Conservation (phyloP, 2,797 vertebrate genomes). For the Pempheris klunzingeri region DNA sequence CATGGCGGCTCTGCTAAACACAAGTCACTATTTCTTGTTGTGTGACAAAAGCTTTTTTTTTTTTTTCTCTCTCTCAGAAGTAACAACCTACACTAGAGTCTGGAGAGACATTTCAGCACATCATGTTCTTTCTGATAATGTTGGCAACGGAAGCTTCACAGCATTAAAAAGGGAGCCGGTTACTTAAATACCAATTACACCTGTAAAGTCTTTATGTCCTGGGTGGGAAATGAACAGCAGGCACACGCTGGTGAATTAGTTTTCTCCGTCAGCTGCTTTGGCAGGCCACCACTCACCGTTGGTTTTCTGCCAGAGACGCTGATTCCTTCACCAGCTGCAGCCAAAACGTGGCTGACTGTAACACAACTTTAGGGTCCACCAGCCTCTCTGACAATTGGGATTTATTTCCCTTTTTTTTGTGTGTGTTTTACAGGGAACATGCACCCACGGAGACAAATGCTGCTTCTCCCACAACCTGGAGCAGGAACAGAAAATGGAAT, state of each 20-base stretch:
- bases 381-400: too few species aligned
- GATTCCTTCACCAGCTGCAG: neutral
- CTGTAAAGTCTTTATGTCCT: neutral
- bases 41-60: neutral
- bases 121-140: neutral
- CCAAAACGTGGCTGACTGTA: neutral
- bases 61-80: too few species aligned
- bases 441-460: constrained; percentile 85
- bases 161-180: constrained; percentile 1
- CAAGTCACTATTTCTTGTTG: too few species aligned
- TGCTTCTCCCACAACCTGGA: constrained; percentile 86
- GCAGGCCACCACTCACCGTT: constrained; percentile 4
- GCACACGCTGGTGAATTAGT: neutral
- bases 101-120: neutral
- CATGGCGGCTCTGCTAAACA: neutral
- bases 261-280: constrained; percentile 21
- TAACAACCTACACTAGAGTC: too few species aligned
- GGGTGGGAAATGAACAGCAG: constrained; percentile 4
- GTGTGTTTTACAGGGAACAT: constrained; percentile 85
- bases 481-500: constrained; percentile 64
- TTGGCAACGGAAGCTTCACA: neutral
- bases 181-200: constrained; percentile 5
- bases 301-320: constrained; percentile 20
- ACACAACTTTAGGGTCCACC: too few species aligned
- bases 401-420: neutral